Evolutionary conservation across 2,888 invertebrate genomes (phyloP), one percentile per base, ranked within the genome.

Genomic region (Dryobotodes eremita): DNA sequence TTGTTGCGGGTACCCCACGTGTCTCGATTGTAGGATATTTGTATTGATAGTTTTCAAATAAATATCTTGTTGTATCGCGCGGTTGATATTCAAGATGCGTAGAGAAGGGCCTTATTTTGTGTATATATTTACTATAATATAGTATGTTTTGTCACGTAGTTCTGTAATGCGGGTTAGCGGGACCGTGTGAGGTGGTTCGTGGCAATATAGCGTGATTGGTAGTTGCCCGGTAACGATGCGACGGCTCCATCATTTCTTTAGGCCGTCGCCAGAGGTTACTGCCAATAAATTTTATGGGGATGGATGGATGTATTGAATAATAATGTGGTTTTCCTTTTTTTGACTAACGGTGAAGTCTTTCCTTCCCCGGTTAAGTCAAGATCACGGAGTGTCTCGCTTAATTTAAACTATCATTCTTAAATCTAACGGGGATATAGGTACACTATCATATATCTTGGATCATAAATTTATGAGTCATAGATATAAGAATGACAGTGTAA

Each of bases 11-110:
- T 46, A 36, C 62, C 69, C 88, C 86, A 83, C 85, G 83, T 86
- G 80, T 83, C 76, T 64, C 57, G 77, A 88, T 88, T 89, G 82
- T 84, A 86, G 83, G 83, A 88, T 86, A 87, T 89, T 89, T 86
- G 81, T 89, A 85, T 88, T 87, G 89, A 87, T 89, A 84, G 89
- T 87, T 85, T 89, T 83, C 80, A 80, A 86, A 89, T 89, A 88
- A 89, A 88, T 89, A 89, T 85, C 85, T 89, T 74, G 77, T 88
- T 83, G 82, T 85, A 86, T 88, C 85, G 74, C 68, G 62, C 71
- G 68, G 77, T 89, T 89, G 83, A 83, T 89, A 89, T 89, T 89
- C 89, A 88, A 82, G 85, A 85, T 76, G 88, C 86, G 89, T 88
- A 83, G 78, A 64, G 71, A 73, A 70, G 83, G 83, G 57, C 66